Evolutionary conservation across 2,113 vertebrate species (phyloP), one percentile per base, ranked within the genome.

Genomic region (Antennarius striatus): DNA sequence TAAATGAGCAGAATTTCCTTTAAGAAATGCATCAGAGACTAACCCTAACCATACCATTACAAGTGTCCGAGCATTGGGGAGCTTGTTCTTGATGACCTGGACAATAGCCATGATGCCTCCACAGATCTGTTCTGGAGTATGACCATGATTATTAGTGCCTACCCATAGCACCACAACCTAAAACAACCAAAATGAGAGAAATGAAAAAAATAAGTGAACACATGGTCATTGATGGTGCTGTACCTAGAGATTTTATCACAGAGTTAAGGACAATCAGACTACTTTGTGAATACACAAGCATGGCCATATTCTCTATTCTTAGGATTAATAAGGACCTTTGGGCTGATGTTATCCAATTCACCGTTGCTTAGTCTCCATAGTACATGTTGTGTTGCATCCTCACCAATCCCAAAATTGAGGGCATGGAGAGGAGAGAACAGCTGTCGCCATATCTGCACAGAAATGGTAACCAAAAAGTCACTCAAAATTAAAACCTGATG

Each of bases 121-220:
- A 29, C 92, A 88, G 79, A 96, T 93, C 77, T 96, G 94, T 74
- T 95, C 92, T 1, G 95, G 85, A 3, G 91, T 93, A 84, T 96
- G 92, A 4, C 93, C 93, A 0, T 95, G 93, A 79, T 97, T 97
- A 79, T 96, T 94, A 22, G 96, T 96, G 54, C 96, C 95, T 28
- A 96, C 94, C 94, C 95, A 96, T 74, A 97, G 90, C 53, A 96
- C 94, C 17, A 97, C 94, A 13, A 97, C 94, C 95, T 96, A 73
- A 1, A 69, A 39, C 13, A 16, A 71, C 9, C 84, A 55, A 65
- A 62, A 22, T 69, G 9, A 81, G 50, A 61, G 32, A 16, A 54
- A 68, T n/a, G 42, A 22, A 54, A 68, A 22, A 10, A 6, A 7
- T 62, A 15, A 56, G 59, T 43, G 22, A 61, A 30, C 14, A 61